Conservation (phyloP, 92 coral and sea anemone species). For the Phenganax marumi region DNA sequence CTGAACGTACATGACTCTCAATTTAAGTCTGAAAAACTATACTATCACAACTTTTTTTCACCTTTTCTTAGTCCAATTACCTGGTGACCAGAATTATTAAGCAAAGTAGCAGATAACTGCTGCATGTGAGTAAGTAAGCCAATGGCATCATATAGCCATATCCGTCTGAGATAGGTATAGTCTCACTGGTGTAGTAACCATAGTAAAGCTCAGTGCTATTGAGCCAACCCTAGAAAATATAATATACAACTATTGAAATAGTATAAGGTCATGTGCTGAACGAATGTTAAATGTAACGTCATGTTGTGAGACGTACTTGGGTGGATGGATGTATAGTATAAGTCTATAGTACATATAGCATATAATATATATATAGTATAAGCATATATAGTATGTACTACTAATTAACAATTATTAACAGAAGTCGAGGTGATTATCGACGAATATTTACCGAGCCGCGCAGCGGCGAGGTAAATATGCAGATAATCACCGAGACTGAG, state of each 20-base stretch:
- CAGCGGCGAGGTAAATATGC: no score
- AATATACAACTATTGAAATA: background rate
- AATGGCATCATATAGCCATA: constrained; percentile 77
- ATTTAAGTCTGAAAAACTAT: background rate
- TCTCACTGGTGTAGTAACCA: constrained; percentile 73
- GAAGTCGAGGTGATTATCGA: no score
- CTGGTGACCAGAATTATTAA: constrained; percentile 77
- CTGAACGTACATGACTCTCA: background rate
- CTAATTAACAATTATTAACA: no score
- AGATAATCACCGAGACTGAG: no score
- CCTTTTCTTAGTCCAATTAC: constrained; percentile 38
- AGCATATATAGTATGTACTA: no score
- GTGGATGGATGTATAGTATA: no score
- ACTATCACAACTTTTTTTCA: background rate
- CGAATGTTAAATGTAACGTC: no score
- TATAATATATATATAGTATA: no score
- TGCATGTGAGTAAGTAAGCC: constrained; percentile 85
- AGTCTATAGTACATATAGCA: no score
- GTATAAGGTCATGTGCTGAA: background rate
- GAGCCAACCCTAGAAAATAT: constrained; percentile 72
- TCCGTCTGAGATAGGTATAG: constrained; percentile 56
- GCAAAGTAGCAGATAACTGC: constrained; percentile 77
- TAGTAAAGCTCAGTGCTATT: constrained; percentile 76
- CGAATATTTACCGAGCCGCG: no score
- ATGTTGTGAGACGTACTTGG: no score